Evolutionary conservation across 2,888 invertebrate genomes (phyloP), one percentile per base, ranked within the genome.

Genomic region (Xanthorhoe designata): DNA sequence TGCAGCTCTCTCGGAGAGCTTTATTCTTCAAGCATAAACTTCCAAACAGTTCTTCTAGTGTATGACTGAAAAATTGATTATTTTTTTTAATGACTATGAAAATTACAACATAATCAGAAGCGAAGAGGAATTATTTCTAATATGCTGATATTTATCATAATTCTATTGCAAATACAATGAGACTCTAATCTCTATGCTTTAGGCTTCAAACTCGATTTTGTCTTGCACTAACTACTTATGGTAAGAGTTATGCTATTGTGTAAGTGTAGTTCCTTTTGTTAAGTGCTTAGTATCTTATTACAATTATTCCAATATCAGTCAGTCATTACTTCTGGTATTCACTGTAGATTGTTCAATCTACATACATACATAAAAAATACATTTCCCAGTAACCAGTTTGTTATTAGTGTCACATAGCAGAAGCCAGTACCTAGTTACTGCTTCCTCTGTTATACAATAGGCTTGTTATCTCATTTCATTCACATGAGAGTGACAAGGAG

Each of bases 1-100:
- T 85, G 59, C 87, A 89, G 64, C 75, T 88, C 18, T 87, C 88
- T 68, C 80, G 74, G 0, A 93, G 78, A 18, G 68, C 57, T 72
- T 78, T 86, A 52, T 88, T 83, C 71, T 91, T 92, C 54, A 78
- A 68, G 56, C 83, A 82, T 7, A 92, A 82, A 68, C 87, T 88
- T 19, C 90, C 88, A 79, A 89, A 88, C 17, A 78, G 73, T n/a
- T 88, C 87, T 77, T 91, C 91, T 53, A 92, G 63, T 17, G 75
- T 78, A 3, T 76, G 78, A 42, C 93, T 93, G 86, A 45, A 73
- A 73, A 3, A 45, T n/a, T 8, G n/a, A n/a, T 29, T 38, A 3
- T 24, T 3, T 24, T 24, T 24, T 1, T 24, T 24, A 24, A 24
- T 24, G 24, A 24, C 24, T 3, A 3, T 3, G 24, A 24, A 24